phyloP scores from a whole-genome alignment of 2,888 invertebrate genomes.

The Drosophila picticornis region DNA sequence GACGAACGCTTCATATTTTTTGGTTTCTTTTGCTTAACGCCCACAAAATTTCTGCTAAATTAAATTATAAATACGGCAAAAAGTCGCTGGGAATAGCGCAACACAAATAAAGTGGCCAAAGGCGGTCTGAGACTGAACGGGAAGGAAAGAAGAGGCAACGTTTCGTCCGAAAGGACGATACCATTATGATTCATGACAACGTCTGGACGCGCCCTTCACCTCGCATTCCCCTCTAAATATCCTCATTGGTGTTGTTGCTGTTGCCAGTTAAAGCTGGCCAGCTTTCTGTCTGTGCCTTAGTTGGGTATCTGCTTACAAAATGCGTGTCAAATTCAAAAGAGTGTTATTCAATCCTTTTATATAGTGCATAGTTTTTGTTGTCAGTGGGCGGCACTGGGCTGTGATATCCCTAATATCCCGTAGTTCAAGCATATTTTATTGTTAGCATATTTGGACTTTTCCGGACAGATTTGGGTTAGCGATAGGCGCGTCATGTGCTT shows the following conservation, averaged over 20 bases:
- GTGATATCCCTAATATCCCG: slow-evolving; percentile 42
- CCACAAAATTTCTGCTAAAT: slow-evolving; percentile 80
- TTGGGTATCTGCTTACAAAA: slow-evolving; percentile 59
- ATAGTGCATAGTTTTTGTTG: slow-evolving; percentile 55
- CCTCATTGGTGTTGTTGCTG: slow-evolving; percentile 27
- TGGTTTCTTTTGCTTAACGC: slow-evolving; percentile 68
- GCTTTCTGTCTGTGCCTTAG: slow-evolving; percentile 28
- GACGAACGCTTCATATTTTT: slow-evolving; percentile 42
- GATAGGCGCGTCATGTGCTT: slow-evolving; percentile 37
- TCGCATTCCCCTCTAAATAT: neutral
- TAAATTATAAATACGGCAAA: slow-evolving; percentile 79
- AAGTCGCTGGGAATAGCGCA: slow-evolving; percentile 63
- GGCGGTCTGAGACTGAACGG: slow-evolving; percentile 29
- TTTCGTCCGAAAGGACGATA: slow-evolving; percentile 32
- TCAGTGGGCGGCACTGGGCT: slow-evolving; percentile 29
- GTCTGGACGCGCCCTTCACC: slow-evolving; percentile 51
- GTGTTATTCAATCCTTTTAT: slow-evolving; percentile 75
- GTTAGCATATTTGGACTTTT: slow-evolving; percentile 39
- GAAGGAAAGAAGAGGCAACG: neutral
- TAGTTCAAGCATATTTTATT: slow-evolving; percentile 52
- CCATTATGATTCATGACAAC: slow-evolving; percentile 77
- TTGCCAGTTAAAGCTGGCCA: slow-evolving; percentile 61
- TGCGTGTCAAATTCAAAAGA: slow-evolving; percentile 78
- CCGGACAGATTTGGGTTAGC: slow-evolving; percentile 54
- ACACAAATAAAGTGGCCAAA: slow-evolving; percentile 65